Conservation (phyloP, 2,888 invertebrate genomes). For the Morpho helenor region DNA sequence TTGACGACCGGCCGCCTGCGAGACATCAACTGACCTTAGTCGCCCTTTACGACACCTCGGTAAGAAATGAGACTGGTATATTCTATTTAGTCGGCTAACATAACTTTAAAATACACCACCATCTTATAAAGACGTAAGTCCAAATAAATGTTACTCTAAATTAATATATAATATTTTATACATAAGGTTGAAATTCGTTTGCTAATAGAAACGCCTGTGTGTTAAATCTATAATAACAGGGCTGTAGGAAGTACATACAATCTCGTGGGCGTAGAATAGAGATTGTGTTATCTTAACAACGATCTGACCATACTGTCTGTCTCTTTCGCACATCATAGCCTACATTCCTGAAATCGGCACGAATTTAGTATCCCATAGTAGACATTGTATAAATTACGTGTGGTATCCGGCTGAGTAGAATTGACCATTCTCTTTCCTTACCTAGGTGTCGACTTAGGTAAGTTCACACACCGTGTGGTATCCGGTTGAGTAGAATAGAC, state of each 20-base stretch:
- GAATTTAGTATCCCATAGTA: constrained; percentile 12
- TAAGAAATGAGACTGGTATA: too few relatives aligned
- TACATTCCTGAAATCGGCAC: constrained; percentile 31
- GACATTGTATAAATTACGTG: too few relatives aligned
- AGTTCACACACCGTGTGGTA: too few relatives aligned
- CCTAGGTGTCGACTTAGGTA: too few relatives aligned
- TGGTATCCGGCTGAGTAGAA: too few relatives aligned
- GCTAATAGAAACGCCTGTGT: constrained; percentile 7
- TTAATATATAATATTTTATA: background rate
- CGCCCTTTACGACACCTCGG: too few relatives aligned
- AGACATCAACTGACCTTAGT: too few relatives aligned
- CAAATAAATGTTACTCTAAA: background rate
- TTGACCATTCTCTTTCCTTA: too few relatives aligned
- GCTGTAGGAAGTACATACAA: constrained; percentile 41
- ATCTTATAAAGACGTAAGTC: constrained; percentile 8
- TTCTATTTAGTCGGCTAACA: too few relatives aligned
- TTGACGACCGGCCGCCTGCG: too few relatives aligned
- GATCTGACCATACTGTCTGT: constrained; percentile 37
- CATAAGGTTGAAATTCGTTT: constrained; percentile 18
- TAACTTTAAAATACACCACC: constrained; percentile 13
- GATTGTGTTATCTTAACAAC: constrained; percentile 47
- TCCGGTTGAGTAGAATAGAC: too few relatives aligned
- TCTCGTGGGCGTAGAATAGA: constrained; percentile 47
- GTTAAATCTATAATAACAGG: constrained; percentile 8
- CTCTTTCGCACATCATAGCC: constrained; percentile 34